Evolutionary conservation across 92 coral and sea anemone species (phyloP), one percentile per base, ranked within the genome.

Genomic region (Epizoanthus ramosus): DNA sequence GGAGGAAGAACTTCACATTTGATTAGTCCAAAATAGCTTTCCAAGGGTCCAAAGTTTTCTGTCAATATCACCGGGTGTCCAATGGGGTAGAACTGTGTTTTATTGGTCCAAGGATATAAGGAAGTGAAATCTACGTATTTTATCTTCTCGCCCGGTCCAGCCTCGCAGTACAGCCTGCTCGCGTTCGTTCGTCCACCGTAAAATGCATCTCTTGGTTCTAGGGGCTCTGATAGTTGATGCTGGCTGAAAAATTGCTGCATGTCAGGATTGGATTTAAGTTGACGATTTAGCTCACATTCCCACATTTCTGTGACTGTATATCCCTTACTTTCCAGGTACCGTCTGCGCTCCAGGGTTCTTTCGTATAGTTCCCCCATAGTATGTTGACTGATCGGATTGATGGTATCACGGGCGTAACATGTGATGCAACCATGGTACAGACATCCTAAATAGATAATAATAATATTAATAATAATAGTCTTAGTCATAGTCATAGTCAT

Each of bases 311-410:
- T 50, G 23, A 89, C 87, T 10, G 57, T 68, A 21, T 50, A 81
- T 0, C 89, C 87, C n/a, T 47, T 21, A 4, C 33, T 73, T 6
- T 22, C 22, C n/a, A 89, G 24, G 73, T 33, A 75, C 63, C 47
- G 19, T 19, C 35, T 57, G 35, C 79, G 68, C 53, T 83, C 56
- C 3, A 77, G 14, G 1, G 88, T 89, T 6, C 33, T 67, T 28
- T 89, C 84, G 45, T 75, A 45, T n/a, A 89, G 25, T 9, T 81
- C 88, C 16, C 68, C 69, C 90, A 90, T 86, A 19, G 85, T 57
- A 23, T 18, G 12, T 3, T 53, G 19, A 10, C 35, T 70, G 18
- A 80, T 63, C 1, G 87, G 84, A 14, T 88, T 85, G 47, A 58
- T 41, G 3, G 84, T 80, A 1, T 61, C 63, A 19, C 80, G 53